Evolutionary conservation across 2,888 invertebrate genomes (phyloP).

Genomic region (Iphiclides podalirius): DNA sequence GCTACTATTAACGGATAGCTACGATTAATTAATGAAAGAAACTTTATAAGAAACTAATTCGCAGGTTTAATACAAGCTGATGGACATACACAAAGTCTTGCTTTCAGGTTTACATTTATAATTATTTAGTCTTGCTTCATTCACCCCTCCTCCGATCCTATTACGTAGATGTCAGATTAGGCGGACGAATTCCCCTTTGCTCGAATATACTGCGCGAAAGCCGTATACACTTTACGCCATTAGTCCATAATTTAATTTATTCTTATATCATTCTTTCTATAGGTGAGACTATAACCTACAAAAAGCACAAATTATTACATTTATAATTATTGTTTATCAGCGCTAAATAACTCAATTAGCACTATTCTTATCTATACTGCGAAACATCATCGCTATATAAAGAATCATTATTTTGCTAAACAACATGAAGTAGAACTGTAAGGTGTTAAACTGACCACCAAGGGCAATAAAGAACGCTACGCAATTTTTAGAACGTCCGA

Average conservation of each 20-base stretch:
- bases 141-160: not conserved
- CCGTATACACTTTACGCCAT: not conserved
- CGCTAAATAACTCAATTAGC: constrained; percentile 3
- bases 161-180: not conserved
- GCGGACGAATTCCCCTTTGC: not conserved
- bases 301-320: not conserved
- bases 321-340: not conserved
- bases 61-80: too few relatives aligned
- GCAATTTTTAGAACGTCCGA: constrained; percentile 32
- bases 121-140: not conserved
- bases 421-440: constrained; percentile 54
- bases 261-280: not conserved
- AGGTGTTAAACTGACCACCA: constrained; percentile 62
- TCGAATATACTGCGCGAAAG: not conserved
- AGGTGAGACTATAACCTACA: not conserved
- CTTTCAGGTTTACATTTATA: not conserved
- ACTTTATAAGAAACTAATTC: too few relatives aligned
- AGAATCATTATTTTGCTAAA: constrained; percentile 64
- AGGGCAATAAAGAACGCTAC: constrained; percentile 50
- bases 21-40: too few relatives aligned
- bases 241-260: not conserved
- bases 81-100: not conserved
- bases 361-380: constrained; percentile 54
- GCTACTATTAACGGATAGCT: too few relatives aligned
- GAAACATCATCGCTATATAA: constrained; percentile 63